Base-by-base conservation (phyloP, 2,113 vertebrate species). In the Nymphicus hollandicus region DNA sequence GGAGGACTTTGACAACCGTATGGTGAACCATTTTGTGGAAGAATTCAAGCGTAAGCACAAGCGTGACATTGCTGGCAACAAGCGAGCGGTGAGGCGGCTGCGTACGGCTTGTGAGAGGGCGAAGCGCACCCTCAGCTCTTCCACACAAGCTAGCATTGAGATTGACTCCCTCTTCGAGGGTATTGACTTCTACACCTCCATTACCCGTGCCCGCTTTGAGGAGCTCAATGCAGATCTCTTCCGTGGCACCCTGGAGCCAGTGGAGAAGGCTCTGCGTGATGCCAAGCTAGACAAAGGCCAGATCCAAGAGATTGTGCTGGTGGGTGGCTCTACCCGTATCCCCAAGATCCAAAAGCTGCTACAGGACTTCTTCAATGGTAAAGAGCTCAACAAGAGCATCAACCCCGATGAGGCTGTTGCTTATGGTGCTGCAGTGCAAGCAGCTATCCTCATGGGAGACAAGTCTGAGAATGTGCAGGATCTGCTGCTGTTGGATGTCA, bases 111-210 rank as follows among this genome's bases (percentile, higher is more conserved):
- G 98, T 22, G 98, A 98, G 97, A 97, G 98, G 58, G 98, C 98
- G 0, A 98, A 98, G 96, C 98, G 98, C 76, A 98, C 98, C 37
- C 98, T 98, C 58, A 98, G 98, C 91, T 98, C 98, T 50, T 98
- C 98, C 95, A 98, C 98, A 0, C 98, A 98, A 92, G 98, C 98
- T 10, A 98, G 98, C 94, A 98, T 98, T 61, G 98, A 98, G 96
- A 98, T 98, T 44, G 99, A 99, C 94, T 99, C 99, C 15, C 98
- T 99, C 6, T 99, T 98, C 3, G 99, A 99, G 96, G 99, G 99
- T n/a, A 98, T 99, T 52, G 99, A 99, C 82, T 99, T 99, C 98
- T 99, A 99, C 97, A 99, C 99, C 5, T 99, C 99, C 74, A 99
- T 99, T 94, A 99, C 99, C 77, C 98, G 99, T 93, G 99, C 99